Evolutionary conservation across 1,140 invertebrate genomes (phyloP).

Genomic region (Bombus pascuorum): DNA sequence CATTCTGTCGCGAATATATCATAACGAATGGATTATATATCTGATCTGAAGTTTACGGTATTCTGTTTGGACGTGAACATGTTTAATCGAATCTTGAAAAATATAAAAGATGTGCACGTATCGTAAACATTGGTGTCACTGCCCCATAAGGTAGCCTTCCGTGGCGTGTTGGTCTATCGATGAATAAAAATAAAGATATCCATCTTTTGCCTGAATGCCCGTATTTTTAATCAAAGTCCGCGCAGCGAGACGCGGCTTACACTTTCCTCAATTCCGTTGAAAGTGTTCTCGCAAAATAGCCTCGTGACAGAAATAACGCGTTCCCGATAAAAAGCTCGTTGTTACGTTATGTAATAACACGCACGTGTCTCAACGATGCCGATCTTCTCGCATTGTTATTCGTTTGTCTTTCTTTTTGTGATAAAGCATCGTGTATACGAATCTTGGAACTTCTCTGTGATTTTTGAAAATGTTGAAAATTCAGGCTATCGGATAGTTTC

Average conservation of each 20-base stretch:
- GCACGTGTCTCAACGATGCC: constrained; percentile 3
- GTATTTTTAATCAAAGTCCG: constrained; percentile 47
- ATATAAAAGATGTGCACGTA: neutral
- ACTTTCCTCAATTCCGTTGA: constrained; percentile 31
- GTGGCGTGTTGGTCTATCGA: neutral
- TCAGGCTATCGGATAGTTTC: neutral
- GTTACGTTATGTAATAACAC: constrained; percentile 42
- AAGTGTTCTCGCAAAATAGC: constrained; percentile 40
- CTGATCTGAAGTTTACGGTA: neutral
- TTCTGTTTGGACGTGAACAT: neutral
- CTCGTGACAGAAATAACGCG: constrained; percentile 53
- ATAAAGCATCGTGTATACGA: neutral
- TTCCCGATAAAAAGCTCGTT: constrained; percentile 47
- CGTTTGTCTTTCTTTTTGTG: neutral
- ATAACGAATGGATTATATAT: too few species aligned
- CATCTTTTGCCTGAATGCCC: neutral
- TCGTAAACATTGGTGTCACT: constrained; percentile 47
- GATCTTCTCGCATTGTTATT: neutral
- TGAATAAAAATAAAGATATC: constrained; percentile 31
- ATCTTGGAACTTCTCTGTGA: neutral
- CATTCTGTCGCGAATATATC: too few species aligned
- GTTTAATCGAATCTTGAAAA: neutral
- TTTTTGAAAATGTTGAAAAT: too few species aligned
- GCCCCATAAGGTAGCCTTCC: constrained; percentile 19
- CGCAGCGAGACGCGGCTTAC: neutral